These are phyloP conservation scores for Drosophila ercepeae DNA, from an alignment of 1,140 invertebrate genomes.

Conservation along the genomic window DNA sequence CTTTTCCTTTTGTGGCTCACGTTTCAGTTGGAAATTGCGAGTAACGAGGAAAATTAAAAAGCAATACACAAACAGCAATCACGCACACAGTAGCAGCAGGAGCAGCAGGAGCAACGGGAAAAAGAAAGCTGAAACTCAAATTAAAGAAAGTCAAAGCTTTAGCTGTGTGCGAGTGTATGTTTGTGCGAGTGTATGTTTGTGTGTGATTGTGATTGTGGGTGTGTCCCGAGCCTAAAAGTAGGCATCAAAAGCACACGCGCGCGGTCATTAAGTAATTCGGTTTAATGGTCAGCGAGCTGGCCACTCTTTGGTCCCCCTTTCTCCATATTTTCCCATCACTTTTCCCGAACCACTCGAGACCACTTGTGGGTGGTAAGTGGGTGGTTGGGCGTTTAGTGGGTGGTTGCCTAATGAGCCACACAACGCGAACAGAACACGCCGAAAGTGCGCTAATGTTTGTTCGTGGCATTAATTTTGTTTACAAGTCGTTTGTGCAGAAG, in stretches of 20 bases:
- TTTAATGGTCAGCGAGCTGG: constrained; percentile 60
- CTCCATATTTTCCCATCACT: background rate
- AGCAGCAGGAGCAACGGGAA: background rate
- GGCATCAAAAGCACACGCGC: constrained; percentile 74
- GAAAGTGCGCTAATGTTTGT: constrained; percentile 78
- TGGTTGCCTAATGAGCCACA: constrained; percentile 66
- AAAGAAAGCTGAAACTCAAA: constrained; percentile 56
- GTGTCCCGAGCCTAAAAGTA: constrained; percentile 57
- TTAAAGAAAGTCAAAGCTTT: constrained; percentile 63
- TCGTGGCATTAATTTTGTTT: constrained; percentile 80
- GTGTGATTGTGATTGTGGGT: constrained; percentile 9
- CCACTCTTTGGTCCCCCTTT: constrained; percentile 11
- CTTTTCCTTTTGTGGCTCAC: constrained; percentile 41
- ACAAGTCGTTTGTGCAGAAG: constrained; percentile 72
- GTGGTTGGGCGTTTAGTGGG: background rate
- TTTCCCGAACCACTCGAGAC: background rate
- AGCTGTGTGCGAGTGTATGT: background rate
- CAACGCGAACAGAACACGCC: constrained; percentile 56
- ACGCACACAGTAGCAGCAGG: constrained; percentile 43
- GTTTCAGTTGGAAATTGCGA: constrained; percentile 61
- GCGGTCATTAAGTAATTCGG: constrained; percentile 77
- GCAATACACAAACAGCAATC: constrained; percentile 80
- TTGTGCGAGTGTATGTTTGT: background rate
- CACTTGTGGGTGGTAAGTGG: constrained; percentile 15
- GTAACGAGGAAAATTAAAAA: constrained; percentile 79